A percentile compares a stretch with the other conserved stretches of the same genome.
These are phyloP conservation scores for Caenorhabditis panamensis DNA, from an alignment of 2,888 invertebrate species.

Conservation along the genomic window DNA sequence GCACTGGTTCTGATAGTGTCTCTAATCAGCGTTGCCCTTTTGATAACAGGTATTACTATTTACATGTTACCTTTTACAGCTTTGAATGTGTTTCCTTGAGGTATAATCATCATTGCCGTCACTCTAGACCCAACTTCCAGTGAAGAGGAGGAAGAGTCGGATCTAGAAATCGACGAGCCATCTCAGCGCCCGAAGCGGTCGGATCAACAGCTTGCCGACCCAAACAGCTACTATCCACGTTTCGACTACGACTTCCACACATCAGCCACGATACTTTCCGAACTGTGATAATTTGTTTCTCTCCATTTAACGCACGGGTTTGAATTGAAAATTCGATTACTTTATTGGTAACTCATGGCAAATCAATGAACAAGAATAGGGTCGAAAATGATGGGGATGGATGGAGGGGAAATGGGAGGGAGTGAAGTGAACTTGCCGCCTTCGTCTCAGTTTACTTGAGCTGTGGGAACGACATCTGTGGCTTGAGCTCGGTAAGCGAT, in stretches of 20 bases:
- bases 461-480: constrained; percentile 81
- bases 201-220: constrained; percentile 28
- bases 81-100: constrained; percentile 5
- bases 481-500: constrained; percentile 82
- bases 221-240: constrained; percentile 53
- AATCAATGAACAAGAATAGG: constrained; percentile 49
- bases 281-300: constrained; percentile 42
- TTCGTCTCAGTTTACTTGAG: constrained; percentile 73
- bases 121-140: constrained; percentile 58
- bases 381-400: constrained; percentile 39
- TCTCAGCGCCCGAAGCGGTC: constrained; percentile 4
- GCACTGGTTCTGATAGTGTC: constrained; percentile 59
- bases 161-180: constrained; percentile 45
- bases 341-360: constrained; percentile 41
- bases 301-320: constrained; percentile 23
- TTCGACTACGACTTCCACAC: constrained; percentile 47
- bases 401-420: neutral
- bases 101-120: constrained; percentile 62
- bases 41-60: constrained; percentile 48
- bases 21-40: constrained; percentile 58
- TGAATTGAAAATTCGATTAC: constrained; percentile 34
- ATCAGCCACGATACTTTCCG: constrained; percentile 39
- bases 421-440: constrained; percentile 24
- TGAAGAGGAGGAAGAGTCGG: constrained; percentile 58
- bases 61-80: neutral